Evolutionary conservation across 2,113 vertebrate genomes (phyloP), one percentile per base, ranked within the genome.

Genomic region (Cephalopholis sonnerati): DNA sequence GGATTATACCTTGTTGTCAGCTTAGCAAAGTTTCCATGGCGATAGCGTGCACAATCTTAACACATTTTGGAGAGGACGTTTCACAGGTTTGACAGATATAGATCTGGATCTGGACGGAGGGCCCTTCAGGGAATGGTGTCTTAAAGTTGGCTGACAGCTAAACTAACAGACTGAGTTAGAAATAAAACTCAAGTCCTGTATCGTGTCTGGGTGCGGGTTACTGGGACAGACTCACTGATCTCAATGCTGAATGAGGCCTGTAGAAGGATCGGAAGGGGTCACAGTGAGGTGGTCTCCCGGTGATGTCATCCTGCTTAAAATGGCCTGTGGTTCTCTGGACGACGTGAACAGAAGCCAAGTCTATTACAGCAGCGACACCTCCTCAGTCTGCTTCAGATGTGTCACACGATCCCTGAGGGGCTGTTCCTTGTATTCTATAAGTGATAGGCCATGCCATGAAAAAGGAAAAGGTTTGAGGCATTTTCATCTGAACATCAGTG

Each of bases 1-100:
- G 85, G 88, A 88, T 94, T 92, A 91, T 41, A 70, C n/a, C 62
- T 20, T 66, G 74, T 89, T 89, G 84, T 87, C 79, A 17, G 74
- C 39, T 91, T 88, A 89, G 74, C 79, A 66, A 68, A 62, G 83
- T 87, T 90, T 92, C 82, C 82, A 77, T 87, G 55, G 89, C 4
- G 84, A 93, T 73, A 53, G 80, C 75, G 74, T 46, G 64, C 7
- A 36, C 66, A 51, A 84, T 68, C 64, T 84, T 88, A 78, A 85
- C 89, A 77, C 77, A 69, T 81, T 61, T 74, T 29, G 39, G 39
- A 57, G 57, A 36, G 55, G 20, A 74, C 5, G 16, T 68, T 71
- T 74, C 5, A 53, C 55, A 66, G 61, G 68, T 50, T 3, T 50
- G 67, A 76, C 81, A 39, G 74, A 77, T 82, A 64, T 50, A 63